Base-by-base conservation (phyloP, 2,888 invertebrate species). In the Patella ulyssiponensis region DNA sequence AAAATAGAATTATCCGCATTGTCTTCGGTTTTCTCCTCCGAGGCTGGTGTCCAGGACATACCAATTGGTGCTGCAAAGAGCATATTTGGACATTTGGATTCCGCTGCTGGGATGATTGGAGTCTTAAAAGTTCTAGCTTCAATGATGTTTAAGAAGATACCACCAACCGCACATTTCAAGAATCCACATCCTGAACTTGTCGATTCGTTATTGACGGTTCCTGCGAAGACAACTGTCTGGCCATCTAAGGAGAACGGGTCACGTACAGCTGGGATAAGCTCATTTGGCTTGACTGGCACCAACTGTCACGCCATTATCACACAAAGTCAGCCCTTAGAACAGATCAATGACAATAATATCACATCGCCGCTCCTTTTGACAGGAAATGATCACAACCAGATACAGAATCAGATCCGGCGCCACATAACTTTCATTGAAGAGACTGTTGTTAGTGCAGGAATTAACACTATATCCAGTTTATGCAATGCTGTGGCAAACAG, bases 71-170 rank as follows among this genome's bases (percentile, higher is more conserved):
- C 64, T 23, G 23, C 64, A 23, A 64, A 64, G 64, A 64, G 20
- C 20, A 23, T 23, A 64, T 64, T 64, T 64, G 64, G 64, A 20
- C 64, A 64, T 64, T 64, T 64, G 11, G 64, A 64, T 64, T 64
- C 64, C 14, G 64, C 23, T 23, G 64, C 64, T 64, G 64, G 64
- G 11, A 64, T 64, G 64, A 64, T 64, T 15, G 64, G 64, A 14
- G 17, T 64, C 20, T 23, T 64, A 23, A 64, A 64, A 23, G 64
- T 64, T 64, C 23, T 64, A 23, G 64, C 64, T 11, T 11, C 23
- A 64, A 64, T 23, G 20, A 15, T 64, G 20, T 64, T 64, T 23
- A 64, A 23, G 64, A 23, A 64, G 9, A 64, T 64, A 64, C 64
- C 64, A 20, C 64, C 64, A 23, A 64, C 23, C 20, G 20, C 20